phyloP scores from a whole-genome alignment of 2,888 invertebrate genomes.

The Agrilus biguttatus region DNA sequence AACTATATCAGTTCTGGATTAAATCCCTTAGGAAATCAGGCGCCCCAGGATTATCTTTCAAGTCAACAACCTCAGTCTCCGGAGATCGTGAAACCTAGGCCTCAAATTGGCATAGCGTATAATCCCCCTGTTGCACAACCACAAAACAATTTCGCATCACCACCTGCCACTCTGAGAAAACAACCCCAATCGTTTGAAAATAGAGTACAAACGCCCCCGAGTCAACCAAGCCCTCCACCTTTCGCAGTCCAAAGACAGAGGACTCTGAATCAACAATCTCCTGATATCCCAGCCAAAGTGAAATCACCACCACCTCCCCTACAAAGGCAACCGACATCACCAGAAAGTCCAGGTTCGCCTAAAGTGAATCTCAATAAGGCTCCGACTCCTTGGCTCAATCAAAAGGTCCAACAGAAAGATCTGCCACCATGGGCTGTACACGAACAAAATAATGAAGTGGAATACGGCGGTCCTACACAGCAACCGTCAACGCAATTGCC shows the following conservation, averaged over 20 bases:
- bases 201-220: too few species aligned
- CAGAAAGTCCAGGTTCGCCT: slow-evolving; percentile 25
- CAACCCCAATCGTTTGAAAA: too few species aligned
- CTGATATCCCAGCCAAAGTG: slow-evolving; percentile 4
- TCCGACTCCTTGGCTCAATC: slow-evolving; percentile 44
- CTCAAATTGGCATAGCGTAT: slow-evolving; percentile 38
- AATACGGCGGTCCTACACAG: slow-evolving; percentile 5
- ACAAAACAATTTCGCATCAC: background rate
- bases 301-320: slow-evolving; percentile 9
- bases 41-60: slow-evolving; percentile 1
- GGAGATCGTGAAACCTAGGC: too few species aligned
- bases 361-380: slow-evolving; percentile 39
- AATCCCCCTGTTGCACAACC: slow-evolving; percentile 32
- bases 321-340: slow-evolving; percentile 13
- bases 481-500: slow-evolving; percentile 6
- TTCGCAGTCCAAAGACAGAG: too few species aligned
- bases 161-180: too few species aligned
- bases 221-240: too few species aligned
- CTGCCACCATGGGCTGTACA: slow-evolving; percentile 36
- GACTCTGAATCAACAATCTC: background rate
- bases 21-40: slow-evolving; percentile 10
- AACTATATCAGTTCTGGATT: slow-evolving; percentile 1
- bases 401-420: slow-evolving; percentile 30
- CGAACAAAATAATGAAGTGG: slow-evolving; percentile 10
- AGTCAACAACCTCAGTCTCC: slow-evolving; percentile 1